Conservation (phyloP, 2,797 vertebrate species). For the Schizopygopsis malacanthus region DNA sequence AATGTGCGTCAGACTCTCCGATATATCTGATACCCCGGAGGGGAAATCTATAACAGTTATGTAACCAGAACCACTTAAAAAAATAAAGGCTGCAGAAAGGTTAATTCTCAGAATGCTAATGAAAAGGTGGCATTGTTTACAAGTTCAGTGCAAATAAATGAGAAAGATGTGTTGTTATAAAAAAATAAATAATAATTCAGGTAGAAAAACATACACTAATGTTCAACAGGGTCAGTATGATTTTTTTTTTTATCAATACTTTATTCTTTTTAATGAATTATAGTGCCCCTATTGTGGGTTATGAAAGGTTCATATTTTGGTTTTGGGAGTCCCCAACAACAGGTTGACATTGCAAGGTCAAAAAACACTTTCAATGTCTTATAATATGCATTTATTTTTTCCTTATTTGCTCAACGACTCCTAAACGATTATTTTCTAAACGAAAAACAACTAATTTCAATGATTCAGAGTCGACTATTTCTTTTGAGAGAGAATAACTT, state of each 20-base stretch:
- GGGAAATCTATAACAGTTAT: constrained; percentile 26
- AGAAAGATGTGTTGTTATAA: not conserved
- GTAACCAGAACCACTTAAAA: constrained; percentile 8
- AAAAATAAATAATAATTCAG: not conserved
- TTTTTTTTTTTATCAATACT: not conserved
- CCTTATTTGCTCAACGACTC: no score
- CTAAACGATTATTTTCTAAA: no score
- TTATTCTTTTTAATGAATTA: not conserved
- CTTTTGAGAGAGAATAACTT: no score
- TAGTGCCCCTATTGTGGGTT: no score
- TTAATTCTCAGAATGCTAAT: constrained; percentile 25
- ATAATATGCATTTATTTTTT: no score
- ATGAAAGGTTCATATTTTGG: no score
- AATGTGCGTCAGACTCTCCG: constrained; percentile 31
- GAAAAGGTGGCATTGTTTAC: not conserved
- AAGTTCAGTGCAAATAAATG: not conserved
- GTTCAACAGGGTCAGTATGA: not conserved
- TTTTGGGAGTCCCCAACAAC: no score
- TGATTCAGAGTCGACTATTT: no score
- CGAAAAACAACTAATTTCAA: no score
- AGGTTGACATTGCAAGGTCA: no score
- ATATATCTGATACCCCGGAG: constrained; percentile 18
- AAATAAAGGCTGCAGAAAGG: not conserved
- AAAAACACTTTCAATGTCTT: no score
- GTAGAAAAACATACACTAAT: not conserved